phyloP scores from a whole-genome alignment of 2,113 vertebrate species.

The Mobula birostris region DNA sequence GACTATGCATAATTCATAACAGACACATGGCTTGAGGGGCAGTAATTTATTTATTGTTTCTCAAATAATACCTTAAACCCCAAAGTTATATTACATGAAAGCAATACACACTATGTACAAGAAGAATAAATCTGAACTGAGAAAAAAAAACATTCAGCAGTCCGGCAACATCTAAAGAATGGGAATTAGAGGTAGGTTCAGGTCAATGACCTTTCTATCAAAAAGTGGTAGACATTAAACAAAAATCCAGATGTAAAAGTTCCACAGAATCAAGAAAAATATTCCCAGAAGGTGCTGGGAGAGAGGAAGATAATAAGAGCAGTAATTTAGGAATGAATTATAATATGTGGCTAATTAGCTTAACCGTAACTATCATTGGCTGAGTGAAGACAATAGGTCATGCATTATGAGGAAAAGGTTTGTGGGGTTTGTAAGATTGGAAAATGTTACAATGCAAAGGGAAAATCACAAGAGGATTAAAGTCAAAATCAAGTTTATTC shows the following conservation, averaged over 20 bases:
- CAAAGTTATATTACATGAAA: neutral
- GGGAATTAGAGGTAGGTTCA: no score
- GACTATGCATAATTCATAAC: neutral
- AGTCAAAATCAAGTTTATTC: no score
- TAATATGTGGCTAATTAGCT: no score
- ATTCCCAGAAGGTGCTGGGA: neutral
- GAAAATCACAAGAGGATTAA: neutral
- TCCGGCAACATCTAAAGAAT: no score
- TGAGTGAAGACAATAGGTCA: neutral
- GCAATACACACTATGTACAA: neutral
- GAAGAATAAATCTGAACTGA: constrained; percentile 23
- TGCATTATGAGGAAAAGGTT: neutral
- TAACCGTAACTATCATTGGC: neutral
- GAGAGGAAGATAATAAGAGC: neutral
- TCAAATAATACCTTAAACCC: neutral
- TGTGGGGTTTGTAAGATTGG: no score
- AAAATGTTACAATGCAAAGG: neutral
- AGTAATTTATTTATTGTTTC: constrained; percentile 23
- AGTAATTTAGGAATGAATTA: neutral
- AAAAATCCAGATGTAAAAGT: neutral
- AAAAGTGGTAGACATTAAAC: neutral
- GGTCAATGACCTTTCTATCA: no score
- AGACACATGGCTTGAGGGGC: constrained; percentile 7
- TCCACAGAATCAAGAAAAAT: neutral
- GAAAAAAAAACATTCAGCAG: neutral